Percentiles rank a stretch among this genome's conserved stretches.
Evolutionary conservation across 2,113 vertebrate species (phyloP).

Genomic region (Zosterops borbonicus): DNA sequence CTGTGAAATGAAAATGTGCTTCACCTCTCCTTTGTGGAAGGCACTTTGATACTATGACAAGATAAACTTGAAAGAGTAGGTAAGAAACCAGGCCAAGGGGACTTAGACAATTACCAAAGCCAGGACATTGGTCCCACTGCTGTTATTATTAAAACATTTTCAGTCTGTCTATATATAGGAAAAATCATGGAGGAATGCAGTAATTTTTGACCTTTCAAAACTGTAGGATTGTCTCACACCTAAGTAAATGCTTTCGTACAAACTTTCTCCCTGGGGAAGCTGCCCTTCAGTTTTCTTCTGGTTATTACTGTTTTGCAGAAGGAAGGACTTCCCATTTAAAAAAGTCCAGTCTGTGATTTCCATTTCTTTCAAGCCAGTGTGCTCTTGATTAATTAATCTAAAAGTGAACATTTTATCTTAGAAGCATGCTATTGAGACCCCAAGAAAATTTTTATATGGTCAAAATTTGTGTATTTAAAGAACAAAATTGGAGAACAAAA

Average conservation of each 20-base stretch:
- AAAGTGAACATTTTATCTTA: not conserved
- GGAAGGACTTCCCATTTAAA: not conserved
- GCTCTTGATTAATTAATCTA: not conserved
- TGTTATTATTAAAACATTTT: not conserved
- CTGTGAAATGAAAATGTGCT: not conserved
- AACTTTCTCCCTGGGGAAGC: not conserved
- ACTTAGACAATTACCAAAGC: not conserved
- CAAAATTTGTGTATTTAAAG: not conserved
- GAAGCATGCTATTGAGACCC: not conserved
- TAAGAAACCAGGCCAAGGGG: not conserved
- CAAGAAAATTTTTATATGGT: not conserved
- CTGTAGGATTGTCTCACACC: not conserved
- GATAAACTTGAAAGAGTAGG: not conserved
- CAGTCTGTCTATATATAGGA: fast-evolving
- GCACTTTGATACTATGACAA: not conserved
- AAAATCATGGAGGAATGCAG: not conserved
- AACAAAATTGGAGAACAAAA: not conserved
- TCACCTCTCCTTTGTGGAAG: not conserved
- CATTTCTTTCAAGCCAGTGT: not conserved
- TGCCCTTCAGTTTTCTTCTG: not conserved
- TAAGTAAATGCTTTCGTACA: not conserved
- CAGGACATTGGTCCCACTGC: not conserved
- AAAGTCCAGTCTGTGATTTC: not conserved
- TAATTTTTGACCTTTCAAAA: not conserved
- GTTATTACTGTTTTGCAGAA: not conserved